Evolutionary conservation across 2,113 vertebrate species (phyloP), one percentile per base, ranked within the genome.

Genomic region (Panurus biarmicus): DNA sequence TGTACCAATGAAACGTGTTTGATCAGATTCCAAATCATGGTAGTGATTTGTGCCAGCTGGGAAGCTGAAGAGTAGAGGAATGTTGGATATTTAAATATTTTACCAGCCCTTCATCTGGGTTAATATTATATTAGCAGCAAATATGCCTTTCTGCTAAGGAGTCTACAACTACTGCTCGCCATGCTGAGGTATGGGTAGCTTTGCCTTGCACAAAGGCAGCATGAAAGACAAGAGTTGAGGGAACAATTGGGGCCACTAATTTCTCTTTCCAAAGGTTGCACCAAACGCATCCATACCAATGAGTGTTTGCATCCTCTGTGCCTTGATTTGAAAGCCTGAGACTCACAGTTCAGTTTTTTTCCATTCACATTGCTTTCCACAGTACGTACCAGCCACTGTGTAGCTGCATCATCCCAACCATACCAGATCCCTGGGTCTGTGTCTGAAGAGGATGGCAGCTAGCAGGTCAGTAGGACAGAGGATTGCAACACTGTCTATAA

Each of bases 41-140:
- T n/a, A 73, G 70, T 66, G 54, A 87, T 85, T 85, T 87, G 80
- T 85, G 91, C 95, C 89, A 96, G 90, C 70, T 85, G 84, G 84
- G 77, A 92, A 93, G 77, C 57, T 74, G 71, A 81, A 77, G 76
- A 89, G 50, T 33, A 45, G 58, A 75, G 33, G 76, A 95, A 95
- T 94, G 93, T 47, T 53, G 79, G 70, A 69, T 85, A 94, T 92
- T 94, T 90, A 87, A 93, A 94, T 95, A 92, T 96, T 89, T 94
- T 82, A 94, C 58, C 40, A 92, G 57, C 53, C 40, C 62, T 87
- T 91, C 61, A 85, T 62, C 33, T n/a, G 10, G 26, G 45, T 91
- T 92, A 92, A 86, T 92, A 75, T 89, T 95, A 85, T 73, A 87
- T 89, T 85, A 89, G 48, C 36, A 65, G 53, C 25, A 85, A 89